Conservation (phyloP, 1,140 invertebrate genomes). For the Pristionchus pacificus region DNA sequence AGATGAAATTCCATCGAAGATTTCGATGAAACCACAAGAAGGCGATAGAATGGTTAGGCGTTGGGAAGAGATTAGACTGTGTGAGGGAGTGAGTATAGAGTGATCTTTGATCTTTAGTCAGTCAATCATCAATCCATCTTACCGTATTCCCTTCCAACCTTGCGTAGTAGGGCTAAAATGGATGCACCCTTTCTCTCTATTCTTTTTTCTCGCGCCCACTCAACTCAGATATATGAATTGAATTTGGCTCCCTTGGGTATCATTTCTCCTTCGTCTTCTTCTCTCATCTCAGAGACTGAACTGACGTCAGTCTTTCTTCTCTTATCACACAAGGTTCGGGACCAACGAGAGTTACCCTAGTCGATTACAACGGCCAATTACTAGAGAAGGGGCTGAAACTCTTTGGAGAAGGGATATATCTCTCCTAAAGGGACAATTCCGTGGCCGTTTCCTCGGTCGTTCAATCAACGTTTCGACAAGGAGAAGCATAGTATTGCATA, state of each 20-base stretch:
- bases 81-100: background rate
- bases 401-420: too few species aligned
- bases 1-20: background rate
- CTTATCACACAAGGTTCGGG: too few species aligned
- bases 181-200: background rate
- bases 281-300: too few species aligned
- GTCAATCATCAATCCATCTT: background rate
- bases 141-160: background rate
- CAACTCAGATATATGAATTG: background rate
- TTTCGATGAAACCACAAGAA: background rate
- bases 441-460: too few species aligned
- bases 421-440: too few species aligned
- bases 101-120: background rate
- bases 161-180: background rate
- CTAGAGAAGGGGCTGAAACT: too few species aligned
- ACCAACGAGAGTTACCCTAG: too few species aligned
- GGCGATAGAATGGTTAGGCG: too few species aligned
- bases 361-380: too few species aligned
- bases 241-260: background rate
- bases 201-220: background rate
- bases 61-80: too few species aligned
- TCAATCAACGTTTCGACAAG: too few species aligned
- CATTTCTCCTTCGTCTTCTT: background rate
- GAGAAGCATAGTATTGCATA: too few species aligned
- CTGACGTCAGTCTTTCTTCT: background rate